Conservation (phyloP, 2,797 vertebrate species). For the Melanotaenia trifasciata region DNA sequence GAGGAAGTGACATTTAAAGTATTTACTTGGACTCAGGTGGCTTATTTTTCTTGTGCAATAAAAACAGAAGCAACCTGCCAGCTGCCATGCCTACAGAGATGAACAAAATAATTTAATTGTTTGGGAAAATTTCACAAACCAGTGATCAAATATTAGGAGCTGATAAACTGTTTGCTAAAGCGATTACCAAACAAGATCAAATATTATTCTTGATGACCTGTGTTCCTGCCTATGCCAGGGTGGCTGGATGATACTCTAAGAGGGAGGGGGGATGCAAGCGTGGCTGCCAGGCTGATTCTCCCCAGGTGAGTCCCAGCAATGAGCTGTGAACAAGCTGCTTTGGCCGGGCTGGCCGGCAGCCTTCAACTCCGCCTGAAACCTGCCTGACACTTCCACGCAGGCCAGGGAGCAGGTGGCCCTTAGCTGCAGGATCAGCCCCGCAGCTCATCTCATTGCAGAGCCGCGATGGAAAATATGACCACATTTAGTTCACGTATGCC, state of each 20-base stretch:
- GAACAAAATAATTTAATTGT: neutral
- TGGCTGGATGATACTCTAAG: constrained; percentile 45
- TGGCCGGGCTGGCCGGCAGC: constrained; percentile 67
- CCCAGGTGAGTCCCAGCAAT: constrained; percentile 79
- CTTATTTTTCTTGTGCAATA: constrained; percentile 2
- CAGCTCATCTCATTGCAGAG: constrained; percentile 49
- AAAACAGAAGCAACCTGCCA: neutral
- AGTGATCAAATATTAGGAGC: constrained; percentile 54
- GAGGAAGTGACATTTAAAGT: constrained; percentile 22
- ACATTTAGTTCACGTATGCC: constrained; percentile 3
- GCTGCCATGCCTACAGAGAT: constrained; percentile 1
- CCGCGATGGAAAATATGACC: constrained; percentile 18
- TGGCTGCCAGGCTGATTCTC: constrained; percentile 74
- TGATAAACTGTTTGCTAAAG: constrained; percentile 59
- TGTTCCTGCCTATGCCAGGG: constrained; percentile 48
- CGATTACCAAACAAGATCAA: constrained; percentile 60
- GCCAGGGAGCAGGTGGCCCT: constrained; percentile 78
- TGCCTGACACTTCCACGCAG: constrained; percentile 63
- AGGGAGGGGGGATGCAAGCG: constrained; percentile 35
- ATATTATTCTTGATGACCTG: constrained; percentile 56
- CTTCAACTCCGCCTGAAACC: constrained; percentile 55
- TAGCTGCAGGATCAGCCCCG: constrained; percentile 60
- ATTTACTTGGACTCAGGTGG: constrained; percentile 26
- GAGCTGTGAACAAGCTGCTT: constrained; percentile 84
- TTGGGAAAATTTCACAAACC: constrained; percentile 33